phyloP scores from a whole-genome alignment of 2,888 invertebrate genomes.

The Acanthosepion lycidas region DNA sequence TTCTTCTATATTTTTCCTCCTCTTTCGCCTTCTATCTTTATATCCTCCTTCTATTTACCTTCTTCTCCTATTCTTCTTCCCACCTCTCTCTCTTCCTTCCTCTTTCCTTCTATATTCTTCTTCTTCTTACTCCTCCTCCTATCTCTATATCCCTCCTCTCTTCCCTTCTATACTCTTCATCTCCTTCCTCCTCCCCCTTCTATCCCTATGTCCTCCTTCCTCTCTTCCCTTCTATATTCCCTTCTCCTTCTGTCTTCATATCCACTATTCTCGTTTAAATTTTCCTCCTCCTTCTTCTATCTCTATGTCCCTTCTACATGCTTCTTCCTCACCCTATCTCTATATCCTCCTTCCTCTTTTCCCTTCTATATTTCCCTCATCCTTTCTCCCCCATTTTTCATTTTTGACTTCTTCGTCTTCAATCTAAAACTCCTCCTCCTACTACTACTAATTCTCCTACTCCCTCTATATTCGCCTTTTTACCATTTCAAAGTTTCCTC shows the following conservation, averaged over 20 bases:
- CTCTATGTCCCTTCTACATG: background rate
- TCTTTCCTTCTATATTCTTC: no score
- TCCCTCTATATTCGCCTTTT: no score
- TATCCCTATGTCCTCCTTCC: background rate
- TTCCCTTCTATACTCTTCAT: background rate
- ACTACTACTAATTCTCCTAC: background rate
- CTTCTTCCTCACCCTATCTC: background rate
- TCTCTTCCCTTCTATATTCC: background rate
- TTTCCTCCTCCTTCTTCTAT: background rate
- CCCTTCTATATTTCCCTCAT: background rate
- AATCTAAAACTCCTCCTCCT: background rate
- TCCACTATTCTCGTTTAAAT: background rate
- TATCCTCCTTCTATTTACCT: background rate
- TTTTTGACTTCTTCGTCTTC: background rate
- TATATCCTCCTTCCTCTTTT: background rate
- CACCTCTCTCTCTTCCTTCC: no score
- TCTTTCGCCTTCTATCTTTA: background rate
- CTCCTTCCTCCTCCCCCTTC: background rate
- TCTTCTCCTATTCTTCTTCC: background rate
- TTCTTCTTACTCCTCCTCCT: background rate
- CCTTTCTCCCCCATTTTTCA: background rate
- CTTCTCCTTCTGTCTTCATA: background rate
- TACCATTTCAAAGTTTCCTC: no score
- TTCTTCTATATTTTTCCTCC: background rate
- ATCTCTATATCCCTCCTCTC: background rate